Evolutionary conservation across 2,113 vertebrate species (phyloP).

Genomic region (Spermophilus dauricus): DNA sequence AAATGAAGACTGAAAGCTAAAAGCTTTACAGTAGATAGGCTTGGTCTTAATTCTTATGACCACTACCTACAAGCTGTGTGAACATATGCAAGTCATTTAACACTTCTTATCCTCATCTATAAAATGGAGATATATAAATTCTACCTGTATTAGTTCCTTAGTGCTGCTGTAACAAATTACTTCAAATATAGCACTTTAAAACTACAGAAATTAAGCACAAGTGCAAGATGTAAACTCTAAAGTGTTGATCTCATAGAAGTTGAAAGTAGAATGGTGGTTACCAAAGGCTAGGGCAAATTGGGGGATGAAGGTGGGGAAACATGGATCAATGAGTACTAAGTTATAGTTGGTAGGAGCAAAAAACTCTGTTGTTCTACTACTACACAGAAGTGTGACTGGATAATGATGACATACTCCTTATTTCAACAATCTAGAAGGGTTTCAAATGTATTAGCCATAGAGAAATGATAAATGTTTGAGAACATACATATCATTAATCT

Average conservation of each 20-base stretch:
- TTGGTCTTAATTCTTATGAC: background rate
- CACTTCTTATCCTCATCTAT: conserved; percentile 3
- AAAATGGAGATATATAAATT: background rate
- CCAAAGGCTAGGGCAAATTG: background rate
- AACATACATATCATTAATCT: background rate
- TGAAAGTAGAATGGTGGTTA: background rate
- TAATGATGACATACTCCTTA: background rate
- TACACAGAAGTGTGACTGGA: background rate
- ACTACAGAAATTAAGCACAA: background rate
- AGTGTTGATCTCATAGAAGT: background rate
- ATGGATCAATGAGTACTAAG: background rate
- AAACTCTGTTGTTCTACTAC: background rate
- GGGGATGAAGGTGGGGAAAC: background rate
- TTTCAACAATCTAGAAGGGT: background rate
- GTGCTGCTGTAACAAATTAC: background rate
- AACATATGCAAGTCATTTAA: background rate
- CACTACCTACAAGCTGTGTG: background rate
- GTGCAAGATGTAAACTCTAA: background rate
- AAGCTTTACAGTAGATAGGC: background rate
- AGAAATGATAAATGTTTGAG: background rate
- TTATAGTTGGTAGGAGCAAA: background rate
- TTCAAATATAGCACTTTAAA: conserved; percentile 23
- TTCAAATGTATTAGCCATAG: background rate
- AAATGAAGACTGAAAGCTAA: background rate
- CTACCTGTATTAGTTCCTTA: background rate